phyloP scores from a whole-genome alignment of 2,797 vertebrate genomes.

The Hemibagrus guttatus region DNA sequence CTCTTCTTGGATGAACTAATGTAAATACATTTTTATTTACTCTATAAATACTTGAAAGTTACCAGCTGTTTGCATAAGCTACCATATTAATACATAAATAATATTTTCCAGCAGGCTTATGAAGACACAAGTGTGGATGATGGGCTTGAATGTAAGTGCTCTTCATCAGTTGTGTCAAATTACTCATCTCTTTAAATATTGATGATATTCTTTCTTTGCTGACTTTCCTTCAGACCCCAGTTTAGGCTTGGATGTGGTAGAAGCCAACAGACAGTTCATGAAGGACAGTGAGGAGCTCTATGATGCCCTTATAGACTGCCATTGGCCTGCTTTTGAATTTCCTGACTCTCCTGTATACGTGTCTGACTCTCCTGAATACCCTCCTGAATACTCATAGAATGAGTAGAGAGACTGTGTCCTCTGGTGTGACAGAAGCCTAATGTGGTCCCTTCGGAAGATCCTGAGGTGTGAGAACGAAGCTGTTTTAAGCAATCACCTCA shows the following conservation, averaged over 20 bases:
- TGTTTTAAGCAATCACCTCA: background rate
- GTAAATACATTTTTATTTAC: background rate
- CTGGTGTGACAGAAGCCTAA: background rate
- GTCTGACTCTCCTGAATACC: slow-evolving; percentile 1
- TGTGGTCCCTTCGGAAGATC: background rate
- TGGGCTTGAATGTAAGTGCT: slow-evolving; percentile 37
- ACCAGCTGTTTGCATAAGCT: background rate
- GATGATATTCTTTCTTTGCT: background rate
- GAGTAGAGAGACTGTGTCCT: slow-evolving; percentile 1
- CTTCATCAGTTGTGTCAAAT: background rate
- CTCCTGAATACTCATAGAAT: background rate
- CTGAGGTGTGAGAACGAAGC: background rate
- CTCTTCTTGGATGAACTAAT: background rate
- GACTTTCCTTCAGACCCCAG: slow-evolving; percentile 70
- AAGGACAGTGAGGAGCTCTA: slow-evolving; percentile 86
- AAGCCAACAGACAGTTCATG: slow-evolving; percentile 84
- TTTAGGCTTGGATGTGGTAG: slow-evolving; percentile 75
- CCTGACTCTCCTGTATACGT: slow-evolving; percentile 8
- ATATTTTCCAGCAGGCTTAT: slow-evolving; percentile 24
- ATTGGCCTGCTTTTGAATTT: slow-evolving; percentile 83
- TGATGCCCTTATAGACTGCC: slow-evolving; percentile 83
- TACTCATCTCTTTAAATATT: background rate
- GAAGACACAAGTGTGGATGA: slow-evolving; percentile 31
- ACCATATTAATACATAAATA: background rate
- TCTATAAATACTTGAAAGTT: background rate